Evolutionary conservation across 2,797 vertebrate genomes (phyloP).

Genomic region (Danio tinwini): DNA sequence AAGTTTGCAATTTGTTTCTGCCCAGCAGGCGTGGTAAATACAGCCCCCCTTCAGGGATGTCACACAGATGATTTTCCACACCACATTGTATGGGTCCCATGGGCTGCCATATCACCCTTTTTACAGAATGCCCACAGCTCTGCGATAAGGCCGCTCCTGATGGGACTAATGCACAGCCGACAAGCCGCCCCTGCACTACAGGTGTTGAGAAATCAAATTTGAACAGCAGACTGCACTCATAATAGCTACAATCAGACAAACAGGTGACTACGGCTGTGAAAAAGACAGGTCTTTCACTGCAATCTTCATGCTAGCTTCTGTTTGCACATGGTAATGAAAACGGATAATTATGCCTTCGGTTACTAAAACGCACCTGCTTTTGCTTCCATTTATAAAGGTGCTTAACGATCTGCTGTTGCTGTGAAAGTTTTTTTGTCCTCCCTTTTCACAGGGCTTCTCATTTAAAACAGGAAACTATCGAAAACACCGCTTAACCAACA

Average conservation of each 20-base stretch:
- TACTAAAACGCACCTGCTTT: slow-evolving; percentile 26
- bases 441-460: not conserved
- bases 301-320: slow-evolving; percentile 29
- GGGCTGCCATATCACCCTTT: slow-evolving; percentile 39
- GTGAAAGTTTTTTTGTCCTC: not conserved
- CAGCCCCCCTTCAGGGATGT: slow-evolving; percentile 50
- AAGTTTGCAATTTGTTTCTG: slow-evolving; percentile 52
- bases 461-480: not conserved
- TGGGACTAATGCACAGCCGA: slow-evolving; percentile 41
- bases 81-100: slow-evolving; percentile 41
- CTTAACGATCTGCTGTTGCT: slow-evolving; percentile 12
- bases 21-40: slow-evolving; percentile 61
- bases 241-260: slow-evolving; percentile 48
- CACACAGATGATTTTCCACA: slow-evolving; percentile 56
- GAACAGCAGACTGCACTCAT: slow-evolving; percentile 36
- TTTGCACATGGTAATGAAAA: slow-evolving; percentile 21
- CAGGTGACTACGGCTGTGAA: slow-evolving; percentile 16
- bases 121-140: slow-evolving; percentile 41
- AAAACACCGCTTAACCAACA: slow-evolving; percentile 5
- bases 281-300: slow-evolving; percentile 14
- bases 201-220: slow-evolving; percentile 46
- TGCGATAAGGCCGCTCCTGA: slow-evolving; percentile 53
- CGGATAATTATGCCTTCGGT: slow-evolving; percentile 33
- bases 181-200: slow-evolving; percentile 38
- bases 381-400: not conserved